Percentiles rank a stretch among this genome's conserved stretches.
These are phyloP conservation scores for Sebastes alutus DNA, from an alignment of 2,797 vertebrate genomes.

Conservation along the genomic window DNA sequence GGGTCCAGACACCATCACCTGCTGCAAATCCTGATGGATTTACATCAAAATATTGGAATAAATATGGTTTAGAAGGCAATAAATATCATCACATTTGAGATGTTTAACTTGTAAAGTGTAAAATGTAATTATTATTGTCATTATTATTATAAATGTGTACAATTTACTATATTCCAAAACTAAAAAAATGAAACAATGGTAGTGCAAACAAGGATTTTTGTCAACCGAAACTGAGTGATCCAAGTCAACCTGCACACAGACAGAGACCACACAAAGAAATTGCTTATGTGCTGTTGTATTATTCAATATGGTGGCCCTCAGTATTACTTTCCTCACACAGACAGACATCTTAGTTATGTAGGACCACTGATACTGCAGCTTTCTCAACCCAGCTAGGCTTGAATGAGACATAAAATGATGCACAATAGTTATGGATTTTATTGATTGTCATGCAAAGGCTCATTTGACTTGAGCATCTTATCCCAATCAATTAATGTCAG, in stretches of 20 bases:
- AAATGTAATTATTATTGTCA: not conserved
- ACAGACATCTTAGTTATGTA: not conserved
- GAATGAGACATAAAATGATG: not conserved
- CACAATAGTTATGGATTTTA: not conserved
- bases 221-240: not conserved
- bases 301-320: not conserved
- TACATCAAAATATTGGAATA: not conserved
- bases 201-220: not conserved
- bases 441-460: not conserved
- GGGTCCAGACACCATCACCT: constrained; percentile 98
- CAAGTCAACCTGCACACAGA: not conserved
- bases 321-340: not conserved
- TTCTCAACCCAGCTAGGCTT: not conserved
- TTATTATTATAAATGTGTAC: not conserved
- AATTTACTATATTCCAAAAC: not conserved
- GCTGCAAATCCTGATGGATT: constrained; percentile 90
- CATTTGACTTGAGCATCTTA: not conserved
- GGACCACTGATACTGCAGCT: not conserved
- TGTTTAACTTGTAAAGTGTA: too few species aligned
- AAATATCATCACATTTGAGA: not conserved
- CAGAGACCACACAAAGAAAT: not conserved
- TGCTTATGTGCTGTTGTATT: not conserved
- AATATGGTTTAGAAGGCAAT: not conserved
- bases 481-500: not conserved
- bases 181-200: not conserved